These are phyloP conservation scores for Tetrapedia diversipes DNA, from an alignment of 2,888 invertebrate species.

Conservation along the genomic window DNA sequence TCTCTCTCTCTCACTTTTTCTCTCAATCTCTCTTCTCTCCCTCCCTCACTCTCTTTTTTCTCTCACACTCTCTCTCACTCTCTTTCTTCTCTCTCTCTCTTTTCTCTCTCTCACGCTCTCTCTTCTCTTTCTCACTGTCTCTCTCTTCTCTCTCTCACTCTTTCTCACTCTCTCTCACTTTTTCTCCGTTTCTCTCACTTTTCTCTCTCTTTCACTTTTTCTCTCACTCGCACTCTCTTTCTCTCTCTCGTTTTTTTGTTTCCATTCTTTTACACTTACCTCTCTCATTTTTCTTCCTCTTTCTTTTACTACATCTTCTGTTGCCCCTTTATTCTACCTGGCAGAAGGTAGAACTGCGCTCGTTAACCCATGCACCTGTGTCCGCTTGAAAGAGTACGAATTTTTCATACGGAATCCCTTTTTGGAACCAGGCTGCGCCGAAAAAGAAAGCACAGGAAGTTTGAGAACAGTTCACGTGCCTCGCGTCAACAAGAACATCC, in stretches of 20 bases:
- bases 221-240: not conserved
- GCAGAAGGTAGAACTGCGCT: slow-evolving; percentile 61
- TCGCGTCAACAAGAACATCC: slow-evolving; percentile 37
- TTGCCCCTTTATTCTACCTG: slow-evolving; percentile 50
- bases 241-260: not conserved
- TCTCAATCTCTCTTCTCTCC: not conserved
- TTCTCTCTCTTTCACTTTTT: not conserved
- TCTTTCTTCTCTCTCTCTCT: slow-evolving; percentile 31
- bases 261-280: slow-evolving; percentile 18
- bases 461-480: slow-evolving; percentile 49
- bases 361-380: slow-evolving; percentile 79
- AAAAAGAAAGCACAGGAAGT: slow-evolving; percentile 26
- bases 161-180: not conserved
- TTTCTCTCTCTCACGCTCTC: too few species aligned
- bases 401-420: slow-evolving; percentile 75
- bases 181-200: not conserved
- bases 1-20: too few species aligned
- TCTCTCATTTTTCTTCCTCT: slow-evolving; percentile 11
- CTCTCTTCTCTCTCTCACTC: not conserved
- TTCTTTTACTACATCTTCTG: slow-evolving; percentile 18
- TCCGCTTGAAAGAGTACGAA: slow-evolving; percentile 70
- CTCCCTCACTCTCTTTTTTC: not conserved
- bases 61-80: slow-evolving; percentile 30
- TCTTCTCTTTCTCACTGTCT: too few species aligned
- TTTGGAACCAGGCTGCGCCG: slow-evolving; percentile 19